Base-by-base conservation (phyloP, 2,797 vertebrate species). In the Phalloptychus januarius region DNA sequence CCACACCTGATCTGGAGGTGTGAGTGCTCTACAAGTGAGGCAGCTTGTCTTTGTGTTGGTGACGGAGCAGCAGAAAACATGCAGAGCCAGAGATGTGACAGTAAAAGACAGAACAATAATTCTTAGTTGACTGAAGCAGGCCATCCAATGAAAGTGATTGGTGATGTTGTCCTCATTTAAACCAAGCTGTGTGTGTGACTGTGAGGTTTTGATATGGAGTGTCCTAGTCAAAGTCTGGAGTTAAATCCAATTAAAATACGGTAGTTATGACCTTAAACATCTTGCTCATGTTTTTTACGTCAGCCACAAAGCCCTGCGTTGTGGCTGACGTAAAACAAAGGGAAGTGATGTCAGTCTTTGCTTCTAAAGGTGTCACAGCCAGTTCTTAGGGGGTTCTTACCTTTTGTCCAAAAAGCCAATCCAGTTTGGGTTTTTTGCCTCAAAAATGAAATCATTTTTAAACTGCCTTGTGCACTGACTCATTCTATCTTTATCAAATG, bases 81-180 rank as follows among this genome's bases (percentile, higher is more conserved):
- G 77, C 69, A 67, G 71, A 76, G n/a, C 61, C 42, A 71, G 71
- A 69, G 15, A 65, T 82, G 77, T 75, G 28, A 77, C 71, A 80
- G 46, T 83, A 74, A 81, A 77, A 31, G 36, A 72, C 61, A 38
- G 40, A 80, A 45, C 63, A n/a, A 67, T 71, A 79, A 84, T 86
- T 83, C 87, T 89, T 83, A 82, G 82, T 83, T 85, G 83, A 89
- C 78, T 79, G 70, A 69, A 63, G 74, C 74, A 86, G 85, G 81
- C 74, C 65, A 76, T 70, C 81, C 84, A 85, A 81, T 81, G 77
- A 25, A 83, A 46, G 54, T 73, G 23, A 84, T 76, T 85, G 82
- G 83, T 82, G 81, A 65, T 83, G 90, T 85, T 83, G 83, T 82
- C 76, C 72, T 45, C n/a, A 7, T 28, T 71, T 71, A 36, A 63